Percentiles rank a stretch among this genome's conserved stretches.
These are phyloP conservation scores for Anseranas semipalmata DNA, from an alignment of 2,113 vertebrate genomes.

Conservation along the genomic window DNA sequence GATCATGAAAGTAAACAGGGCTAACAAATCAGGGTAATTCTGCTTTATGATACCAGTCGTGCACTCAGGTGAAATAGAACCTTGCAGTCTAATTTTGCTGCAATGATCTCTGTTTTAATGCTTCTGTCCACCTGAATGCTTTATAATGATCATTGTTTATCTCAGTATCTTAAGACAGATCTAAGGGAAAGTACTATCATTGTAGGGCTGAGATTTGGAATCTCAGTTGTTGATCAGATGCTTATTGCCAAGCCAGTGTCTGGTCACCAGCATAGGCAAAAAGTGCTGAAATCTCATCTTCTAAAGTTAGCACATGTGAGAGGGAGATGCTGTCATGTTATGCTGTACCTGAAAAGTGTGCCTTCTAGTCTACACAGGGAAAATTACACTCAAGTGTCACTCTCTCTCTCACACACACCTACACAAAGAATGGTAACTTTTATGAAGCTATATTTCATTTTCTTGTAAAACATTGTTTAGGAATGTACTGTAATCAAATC, in stretches of 20 bases:
- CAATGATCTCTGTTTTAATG: not conserved
- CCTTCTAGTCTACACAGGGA: not conserved
- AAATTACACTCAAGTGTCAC: not conserved
- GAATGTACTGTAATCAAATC: not conserved
- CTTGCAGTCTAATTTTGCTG: not conserved
- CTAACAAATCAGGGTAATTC: not conserved
- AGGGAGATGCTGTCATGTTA: not conserved
- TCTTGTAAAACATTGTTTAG: not conserved
- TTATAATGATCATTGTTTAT: not conserved
- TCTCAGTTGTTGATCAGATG: not conserved
- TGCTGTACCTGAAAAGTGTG: not conserved
- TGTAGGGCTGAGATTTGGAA: not conserved
- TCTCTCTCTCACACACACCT: not conserved
- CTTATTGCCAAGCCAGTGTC: not conserved
- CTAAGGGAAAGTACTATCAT: not conserved
- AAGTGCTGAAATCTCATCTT: not conserved
- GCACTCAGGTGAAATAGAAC: not conserved
- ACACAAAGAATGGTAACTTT: not conserved
- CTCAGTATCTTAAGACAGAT: not conserved
- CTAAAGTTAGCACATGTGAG: fast-evolving
- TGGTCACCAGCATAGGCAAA: not conserved
- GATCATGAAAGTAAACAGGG: not conserved
- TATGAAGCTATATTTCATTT: not conserved
- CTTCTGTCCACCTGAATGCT: not conserved
- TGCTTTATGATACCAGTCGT: not conserved